Percentiles rank a stretch among this genome's conserved stretches.
Evolutionary conservation across 2,888 invertebrate genomes (phyloP).

Genomic region (Antheraea assamensis): DNA sequence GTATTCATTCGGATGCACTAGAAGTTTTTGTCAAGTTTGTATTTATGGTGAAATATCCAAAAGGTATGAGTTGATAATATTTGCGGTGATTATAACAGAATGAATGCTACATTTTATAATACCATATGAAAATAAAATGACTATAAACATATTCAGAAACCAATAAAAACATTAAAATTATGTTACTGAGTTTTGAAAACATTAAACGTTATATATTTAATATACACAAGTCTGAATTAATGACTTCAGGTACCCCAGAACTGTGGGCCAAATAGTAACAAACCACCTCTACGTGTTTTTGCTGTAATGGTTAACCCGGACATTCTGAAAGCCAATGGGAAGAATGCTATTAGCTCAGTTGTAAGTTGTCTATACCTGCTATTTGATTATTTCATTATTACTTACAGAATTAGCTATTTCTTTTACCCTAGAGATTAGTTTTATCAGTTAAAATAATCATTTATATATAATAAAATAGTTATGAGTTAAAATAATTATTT

Average conservation of each 20-base stretch:
- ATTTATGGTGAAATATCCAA: too few relatives aligned
- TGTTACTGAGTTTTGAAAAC: background rate
- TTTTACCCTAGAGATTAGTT: background rate
- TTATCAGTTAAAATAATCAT: background rate
- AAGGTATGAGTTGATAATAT: too few relatives aligned
- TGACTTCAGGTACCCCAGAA: conserved; percentile 80
- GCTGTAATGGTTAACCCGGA: conserved; percentile 89
- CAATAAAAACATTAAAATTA: background rate
- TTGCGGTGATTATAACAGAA: too few relatives aligned
- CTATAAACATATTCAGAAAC: background rate
- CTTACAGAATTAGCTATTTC: background rate
- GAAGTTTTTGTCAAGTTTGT: too few relatives aligned
- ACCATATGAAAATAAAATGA: background rate
- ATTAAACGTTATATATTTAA: background rate
- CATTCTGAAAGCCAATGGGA: conserved; percentile 85
- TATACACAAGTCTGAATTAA: background rate
- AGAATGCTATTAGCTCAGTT: conserved; percentile 84
- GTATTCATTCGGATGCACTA: too few relatives aligned
- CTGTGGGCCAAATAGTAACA: conserved; percentile 80
- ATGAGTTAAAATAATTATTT: background rate
- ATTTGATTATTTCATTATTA: background rate
- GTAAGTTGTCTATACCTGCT: conserved; percentile 52
- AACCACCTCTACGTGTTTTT: conserved; percentile 84
- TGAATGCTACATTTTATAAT: too few relatives aligned
- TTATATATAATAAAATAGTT: background rate